Conservation (phyloP, 53 echinoderm and acorn worm genomes). For the Stichopus horrens region DNA sequence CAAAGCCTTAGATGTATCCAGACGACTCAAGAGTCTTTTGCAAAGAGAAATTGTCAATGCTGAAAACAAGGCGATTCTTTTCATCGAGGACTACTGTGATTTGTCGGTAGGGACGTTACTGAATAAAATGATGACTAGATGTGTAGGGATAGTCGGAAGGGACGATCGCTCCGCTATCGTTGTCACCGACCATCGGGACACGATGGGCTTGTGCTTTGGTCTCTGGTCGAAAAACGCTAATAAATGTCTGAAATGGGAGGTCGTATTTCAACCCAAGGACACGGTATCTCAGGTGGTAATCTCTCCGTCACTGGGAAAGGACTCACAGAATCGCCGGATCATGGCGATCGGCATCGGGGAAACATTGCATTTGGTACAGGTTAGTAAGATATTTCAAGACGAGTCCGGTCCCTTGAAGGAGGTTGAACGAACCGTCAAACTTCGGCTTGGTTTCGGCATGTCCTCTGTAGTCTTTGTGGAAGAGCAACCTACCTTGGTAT, state of each 20-base stretch:
- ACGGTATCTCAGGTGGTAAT: neutral
- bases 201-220: conserved; percentile 13
- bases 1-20: neutral
- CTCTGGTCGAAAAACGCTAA: conserved; percentile 4
- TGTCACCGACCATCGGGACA: neutral
- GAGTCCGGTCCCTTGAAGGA: neutral
- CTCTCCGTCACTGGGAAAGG: conserved; percentile 1
- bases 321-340: neutral
- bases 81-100: conserved; percentile 9
- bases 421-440: neutral
- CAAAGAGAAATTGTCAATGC: conserved; percentile 8
- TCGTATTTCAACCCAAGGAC: conserved; percentile 24
- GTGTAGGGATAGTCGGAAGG: conserved; percentile 13
- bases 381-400: neutral
- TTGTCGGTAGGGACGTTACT: conserved; percentile 11
- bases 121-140: neutral
- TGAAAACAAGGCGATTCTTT: neutral
- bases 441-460: conserved; percentile 18
- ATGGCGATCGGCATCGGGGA: conserved; percentile 14
- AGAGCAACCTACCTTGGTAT: neutral
- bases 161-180: neutral
- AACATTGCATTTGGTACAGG: neutral
- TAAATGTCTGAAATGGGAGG: conserved; percentile 35
- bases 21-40: neutral
- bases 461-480: conserved; percentile 20